phyloP scores from a whole-genome alignment of 2,113 vertebrate species.

The Rhinolophus ferrumequinum region DNA sequence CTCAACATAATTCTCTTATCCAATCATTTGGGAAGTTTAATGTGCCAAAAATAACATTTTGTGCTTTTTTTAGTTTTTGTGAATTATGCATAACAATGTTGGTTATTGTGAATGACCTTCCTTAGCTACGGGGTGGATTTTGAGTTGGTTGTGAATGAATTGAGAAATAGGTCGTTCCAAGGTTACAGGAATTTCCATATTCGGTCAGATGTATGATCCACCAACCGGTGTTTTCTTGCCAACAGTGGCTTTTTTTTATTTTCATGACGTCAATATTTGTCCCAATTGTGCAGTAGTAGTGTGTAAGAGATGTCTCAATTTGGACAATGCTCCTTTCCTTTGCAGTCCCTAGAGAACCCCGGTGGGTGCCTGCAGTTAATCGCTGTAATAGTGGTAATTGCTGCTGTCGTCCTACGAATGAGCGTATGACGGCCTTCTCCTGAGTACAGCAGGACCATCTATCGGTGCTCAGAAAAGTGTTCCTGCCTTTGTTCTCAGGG shows the following conservation, averaged over 20 bases:
- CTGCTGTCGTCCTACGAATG: background rate
- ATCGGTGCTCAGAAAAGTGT: background rate
- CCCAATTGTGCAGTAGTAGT: background rate
- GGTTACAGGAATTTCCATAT: background rate
- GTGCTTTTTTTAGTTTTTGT: conserved; percentile 27
- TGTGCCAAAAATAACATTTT: background rate
- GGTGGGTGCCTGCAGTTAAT: background rate
- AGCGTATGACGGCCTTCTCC: background rate
- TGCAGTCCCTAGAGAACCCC: background rate
- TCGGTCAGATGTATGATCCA: background rate
- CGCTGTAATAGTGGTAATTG: background rate
- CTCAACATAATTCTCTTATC: background rate
- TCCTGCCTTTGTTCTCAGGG: background rate
- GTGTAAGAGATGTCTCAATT: background rate
- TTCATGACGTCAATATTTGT: background rate
- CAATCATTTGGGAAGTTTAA: background rate
- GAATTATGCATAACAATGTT: background rate
- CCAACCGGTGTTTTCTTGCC: background rate
- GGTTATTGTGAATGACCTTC: background rate
- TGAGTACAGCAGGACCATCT: background rate
- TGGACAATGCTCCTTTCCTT: background rate
- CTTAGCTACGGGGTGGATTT: background rate
- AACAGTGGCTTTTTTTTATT: background rate
- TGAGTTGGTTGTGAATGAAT: background rate
- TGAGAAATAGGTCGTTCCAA: background rate